These are phyloP conservation scores for Colletes latitarsis DNA, from an alignment of 1,140 invertebrate genomes.

Conservation along the genomic window DNA sequence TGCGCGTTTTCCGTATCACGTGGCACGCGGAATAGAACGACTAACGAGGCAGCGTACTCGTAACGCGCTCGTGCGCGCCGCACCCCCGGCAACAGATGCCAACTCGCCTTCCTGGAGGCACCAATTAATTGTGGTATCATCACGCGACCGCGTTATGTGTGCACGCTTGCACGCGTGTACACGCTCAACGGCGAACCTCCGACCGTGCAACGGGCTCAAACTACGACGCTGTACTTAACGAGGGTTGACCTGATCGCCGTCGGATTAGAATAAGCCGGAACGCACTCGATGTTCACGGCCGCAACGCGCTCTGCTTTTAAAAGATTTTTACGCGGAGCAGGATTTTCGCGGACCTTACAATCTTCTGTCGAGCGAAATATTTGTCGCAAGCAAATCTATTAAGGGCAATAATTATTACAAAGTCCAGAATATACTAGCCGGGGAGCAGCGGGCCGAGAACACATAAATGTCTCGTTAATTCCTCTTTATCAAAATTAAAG, in stretches of 20 bases:
- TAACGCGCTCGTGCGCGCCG: constrained; percentile 2
- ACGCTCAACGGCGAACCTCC: neutral
- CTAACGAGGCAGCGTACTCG: constrained; percentile 37
- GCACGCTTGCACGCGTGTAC: neutral
- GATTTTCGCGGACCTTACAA: neutral
- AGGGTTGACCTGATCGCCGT: constrained; percentile 22
- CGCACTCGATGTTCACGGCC: neutral
- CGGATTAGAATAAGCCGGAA: constrained; percentile 16
- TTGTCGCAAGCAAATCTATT: no score
- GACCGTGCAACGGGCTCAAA: neutral
- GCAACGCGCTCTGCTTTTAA: neutral
- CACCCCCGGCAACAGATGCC: neutral
- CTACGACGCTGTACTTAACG: constrained; percentile 25
- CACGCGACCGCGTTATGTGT: constrained; percentile 38
- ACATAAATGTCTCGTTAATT: neutral
- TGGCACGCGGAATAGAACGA: constrained; percentile 29
- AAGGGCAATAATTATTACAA: no score
- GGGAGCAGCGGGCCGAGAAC: no score
- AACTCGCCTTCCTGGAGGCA: constrained; percentile 24
- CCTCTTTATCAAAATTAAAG: neutral
- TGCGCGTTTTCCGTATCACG: constrained; percentile 41
- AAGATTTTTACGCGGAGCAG: neutral
- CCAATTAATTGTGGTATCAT: constrained; percentile 49
- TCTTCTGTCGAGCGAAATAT: no score
- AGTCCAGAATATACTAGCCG: no score